Conservation (phyloP, 2,113 vertebrate genomes). For the Xenopus borealis region DNA sequence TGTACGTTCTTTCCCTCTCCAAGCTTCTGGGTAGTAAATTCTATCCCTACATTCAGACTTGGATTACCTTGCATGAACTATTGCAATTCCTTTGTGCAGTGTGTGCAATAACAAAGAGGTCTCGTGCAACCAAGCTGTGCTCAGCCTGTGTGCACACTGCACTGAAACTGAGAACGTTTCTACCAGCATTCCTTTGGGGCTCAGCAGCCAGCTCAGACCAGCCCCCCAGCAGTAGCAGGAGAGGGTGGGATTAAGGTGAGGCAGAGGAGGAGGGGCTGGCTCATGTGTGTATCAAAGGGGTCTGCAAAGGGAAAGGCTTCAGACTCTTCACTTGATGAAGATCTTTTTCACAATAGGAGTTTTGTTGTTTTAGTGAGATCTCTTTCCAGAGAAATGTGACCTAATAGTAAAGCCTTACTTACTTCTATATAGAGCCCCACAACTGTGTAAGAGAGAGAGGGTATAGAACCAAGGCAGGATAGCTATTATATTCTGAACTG, state of each 20-base stretch:
- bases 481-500: too few relatives aligned
- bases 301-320: slow-evolving; percentile 24
- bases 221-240: slow-evolving; percentile 6
- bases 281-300: slow-evolving; percentile 17
- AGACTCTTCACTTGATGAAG: slow-evolving; percentile 10
- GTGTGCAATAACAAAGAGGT: slow-evolving; percentile 6
- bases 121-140: slow-evolving; percentile 4
- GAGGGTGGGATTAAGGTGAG: slow-evolving; percentile 42
- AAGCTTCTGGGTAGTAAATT: slow-evolving; percentile 9
- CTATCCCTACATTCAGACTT: neutral
- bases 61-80: neutral
- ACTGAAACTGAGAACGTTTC: neutral
- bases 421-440: too few relatives aligned
- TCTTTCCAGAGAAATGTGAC: too few relatives aligned
- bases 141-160: neutral
- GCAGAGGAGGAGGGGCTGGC: slow-evolving; percentile 24
- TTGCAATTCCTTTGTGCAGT: slow-evolving; percentile 5
- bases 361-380: neutral
- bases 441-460: too few relatives aligned
- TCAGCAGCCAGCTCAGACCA: slow-evolving; percentile 4
- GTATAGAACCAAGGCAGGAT: too few relatives aligned
- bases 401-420: too few relatives aligned
- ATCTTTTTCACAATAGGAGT: slow-evolving; percentile 3
- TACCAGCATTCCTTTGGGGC: neutral
- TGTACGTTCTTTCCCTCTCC: neutral